A percentile compares a stretch with the other conserved stretches of the same genome.
Evolutionary conservation across 2,113 vertebrate genomes (phyloP).

Genomic region (Syrrhaptes paradoxus): DNA sequence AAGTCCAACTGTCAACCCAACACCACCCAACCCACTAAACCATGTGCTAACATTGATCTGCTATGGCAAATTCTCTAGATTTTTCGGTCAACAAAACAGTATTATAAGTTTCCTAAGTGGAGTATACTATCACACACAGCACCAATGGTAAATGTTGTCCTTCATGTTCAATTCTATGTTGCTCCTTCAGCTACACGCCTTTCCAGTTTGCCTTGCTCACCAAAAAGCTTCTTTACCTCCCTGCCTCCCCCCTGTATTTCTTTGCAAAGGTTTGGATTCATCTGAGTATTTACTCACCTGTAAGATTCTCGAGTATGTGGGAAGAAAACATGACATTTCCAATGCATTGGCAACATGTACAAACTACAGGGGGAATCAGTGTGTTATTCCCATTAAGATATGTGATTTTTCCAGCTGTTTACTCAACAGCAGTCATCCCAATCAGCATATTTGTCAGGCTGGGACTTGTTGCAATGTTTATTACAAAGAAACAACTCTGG

Average conservation of each 20-base stretch:
- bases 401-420: slow-evolving; percentile 56
- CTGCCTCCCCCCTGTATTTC: accelerated
- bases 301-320: not conserved
- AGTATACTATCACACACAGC: not conserved
- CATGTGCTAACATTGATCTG: not conserved
- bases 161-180: not conserved
- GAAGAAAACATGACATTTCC: not conserved
- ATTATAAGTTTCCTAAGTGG: not conserved
- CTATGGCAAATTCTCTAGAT: not conserved
- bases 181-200: not conserved
- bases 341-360: not conserved
- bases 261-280: not conserved
- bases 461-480: slow-evolving; percentile 6
- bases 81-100: not conserved
- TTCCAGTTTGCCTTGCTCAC: not conserved
- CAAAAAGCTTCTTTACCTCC: not conserved
- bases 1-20: no score
- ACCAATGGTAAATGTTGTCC: not conserved
- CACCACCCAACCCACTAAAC: no score
- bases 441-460: slow-evolving; percentile 24
- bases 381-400: slow-evolving; percentile 22
- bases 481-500: slow-evolving; percentile 9
- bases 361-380: not conserved
- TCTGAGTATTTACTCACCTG: not conserved
- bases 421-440: slow-evolving; percentile 26